Evolutionary conservation across 2,113 vertebrate genomes (phyloP), one percentile per base, ranked within the genome.

Genomic region (Cnemophilus loriae): DNA sequence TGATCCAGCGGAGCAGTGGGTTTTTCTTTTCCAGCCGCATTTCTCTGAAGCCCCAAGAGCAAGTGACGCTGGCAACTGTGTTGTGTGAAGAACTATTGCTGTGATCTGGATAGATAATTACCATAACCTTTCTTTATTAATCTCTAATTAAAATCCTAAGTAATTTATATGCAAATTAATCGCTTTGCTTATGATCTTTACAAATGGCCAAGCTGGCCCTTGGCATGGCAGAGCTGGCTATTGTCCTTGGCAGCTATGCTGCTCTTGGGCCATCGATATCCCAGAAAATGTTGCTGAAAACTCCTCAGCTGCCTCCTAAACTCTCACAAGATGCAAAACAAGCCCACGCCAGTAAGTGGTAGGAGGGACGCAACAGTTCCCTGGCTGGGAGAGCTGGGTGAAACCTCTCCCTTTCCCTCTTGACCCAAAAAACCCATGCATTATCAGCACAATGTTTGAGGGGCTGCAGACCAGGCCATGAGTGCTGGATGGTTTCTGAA

Each of bases 101-200:
- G 15, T 77, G 63, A 61, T 70, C 55, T 83, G 22, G 70, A 83
- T 19, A 76, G 85, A 68, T 71, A 84, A 89, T 87, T 83, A 85
- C 20, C 1, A 6, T 82, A 87, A 69, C 46, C 20, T 93, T 92
- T 89, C 60, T 93, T 91, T 74, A 89, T 86, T 88, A 95, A 91
- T 87, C 11, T 71, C 75, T 91, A 60, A 92, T 92, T 79, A 95
- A 95, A 95, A 92, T 83, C 11, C 37, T 42, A 75, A 89, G 78
- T 35, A 65, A 91, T 92, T 89, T 83, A 85, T 41, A 75, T 85
- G 79, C 37, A 91, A 95, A 96, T 95, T 68, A 87, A 55, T 64
- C 42, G 37, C 24, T 86, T 76, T 5, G 2, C 39, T 77, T 79
- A 50, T 39, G 37, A 73, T 80, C 46, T 52, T 86, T 46, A 81